Conservation (phyloP, 1,140 invertebrate species). For the Saccostrea cuccullata region DNA sequence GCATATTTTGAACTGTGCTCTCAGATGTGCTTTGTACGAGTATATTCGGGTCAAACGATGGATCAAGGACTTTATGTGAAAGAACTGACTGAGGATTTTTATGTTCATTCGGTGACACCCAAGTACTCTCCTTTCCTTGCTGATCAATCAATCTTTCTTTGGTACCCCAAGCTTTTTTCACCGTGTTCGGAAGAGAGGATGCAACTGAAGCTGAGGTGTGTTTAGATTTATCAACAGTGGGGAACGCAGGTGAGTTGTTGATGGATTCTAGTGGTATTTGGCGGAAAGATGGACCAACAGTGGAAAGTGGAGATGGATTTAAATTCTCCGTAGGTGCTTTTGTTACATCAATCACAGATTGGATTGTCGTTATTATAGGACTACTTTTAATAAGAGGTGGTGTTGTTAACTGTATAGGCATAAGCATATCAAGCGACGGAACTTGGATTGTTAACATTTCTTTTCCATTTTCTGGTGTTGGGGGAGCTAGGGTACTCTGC, state of each 20-base stretch:
- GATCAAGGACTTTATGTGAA: background rate
- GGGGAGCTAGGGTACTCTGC: background rate
- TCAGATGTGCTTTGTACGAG: background rate
- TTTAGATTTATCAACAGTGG: background rate
- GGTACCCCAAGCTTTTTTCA: background rate
- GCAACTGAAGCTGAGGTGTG: background rate
- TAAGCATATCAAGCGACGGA: background rate
- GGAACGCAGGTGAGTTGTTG: constrained; percentile 1
- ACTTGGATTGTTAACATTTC: background rate
- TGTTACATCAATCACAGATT: background rate
- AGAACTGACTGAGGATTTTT: too few relatives aligned
- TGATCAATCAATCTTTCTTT: constrained; percentile 18
- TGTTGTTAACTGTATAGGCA: background rate
- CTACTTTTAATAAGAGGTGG: background rate
- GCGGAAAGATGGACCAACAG: background rate
- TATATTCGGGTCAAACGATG: background rate
- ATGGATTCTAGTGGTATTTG: constrained; percentile 3
- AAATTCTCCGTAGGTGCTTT: background rate
- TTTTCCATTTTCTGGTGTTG: background rate
- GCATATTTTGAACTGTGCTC: background rate
- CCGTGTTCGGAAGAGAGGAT: background rate
- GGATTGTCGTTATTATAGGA: background rate
- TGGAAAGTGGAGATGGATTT: background rate
- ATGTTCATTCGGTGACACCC: constrained; percentile 5
- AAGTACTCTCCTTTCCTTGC: background rate